A percentile compares a stretch with the other conserved stretches of the same genome.
These are phyloP conservation scores for Pomacea maculata DNA, from an alignment of 1,140 invertebrate species.

Conservation along the genomic window DNA sequence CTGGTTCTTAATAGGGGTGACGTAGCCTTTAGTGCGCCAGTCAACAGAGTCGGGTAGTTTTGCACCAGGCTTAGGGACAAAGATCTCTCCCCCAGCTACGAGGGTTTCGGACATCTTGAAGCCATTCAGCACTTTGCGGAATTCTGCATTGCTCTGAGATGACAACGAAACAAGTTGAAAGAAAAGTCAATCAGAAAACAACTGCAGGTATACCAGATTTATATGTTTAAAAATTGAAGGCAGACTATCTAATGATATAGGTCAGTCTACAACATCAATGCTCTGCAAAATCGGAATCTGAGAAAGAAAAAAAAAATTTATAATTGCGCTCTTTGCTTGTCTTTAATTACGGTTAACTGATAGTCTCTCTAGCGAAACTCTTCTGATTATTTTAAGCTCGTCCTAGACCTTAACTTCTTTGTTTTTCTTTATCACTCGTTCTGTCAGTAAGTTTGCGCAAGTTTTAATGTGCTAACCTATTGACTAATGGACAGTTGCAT, in stretches of 20 bases:
- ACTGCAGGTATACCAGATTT: background rate
- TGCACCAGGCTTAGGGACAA: conserved; percentile 20
- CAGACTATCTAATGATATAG: background rate
- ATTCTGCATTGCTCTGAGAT: conserved; percentile 46
- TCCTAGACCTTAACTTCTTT: no score
- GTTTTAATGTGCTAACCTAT: background rate
- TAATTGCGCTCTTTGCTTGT: no score
- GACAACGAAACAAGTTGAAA: background rate
- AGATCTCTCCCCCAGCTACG: conserved; percentile 20
- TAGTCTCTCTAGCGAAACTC: background rate
- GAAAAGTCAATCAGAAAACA: background rate
- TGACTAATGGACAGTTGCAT: no score
- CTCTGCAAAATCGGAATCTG: no score
- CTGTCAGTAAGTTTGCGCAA: background rate
- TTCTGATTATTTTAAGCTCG: no score
- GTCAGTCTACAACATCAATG: no score
- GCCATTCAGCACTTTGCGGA: conserved; percentile 50
- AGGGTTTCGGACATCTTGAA: conserved; percentile 17
- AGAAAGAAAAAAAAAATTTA: no score
- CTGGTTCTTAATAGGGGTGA: conserved; percentile 56
- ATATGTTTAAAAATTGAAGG: background rate
- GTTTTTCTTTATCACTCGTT: no score
- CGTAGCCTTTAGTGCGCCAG: conserved; percentile 56
- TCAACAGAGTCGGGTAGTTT: conserved; percentile 44
- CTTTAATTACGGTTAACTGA: no score